These are phyloP conservation scores for Ptilonorhynchus violaceus DNA, from an alignment of 2,113 vertebrate genomes.

Conservation along the genomic window DNA sequence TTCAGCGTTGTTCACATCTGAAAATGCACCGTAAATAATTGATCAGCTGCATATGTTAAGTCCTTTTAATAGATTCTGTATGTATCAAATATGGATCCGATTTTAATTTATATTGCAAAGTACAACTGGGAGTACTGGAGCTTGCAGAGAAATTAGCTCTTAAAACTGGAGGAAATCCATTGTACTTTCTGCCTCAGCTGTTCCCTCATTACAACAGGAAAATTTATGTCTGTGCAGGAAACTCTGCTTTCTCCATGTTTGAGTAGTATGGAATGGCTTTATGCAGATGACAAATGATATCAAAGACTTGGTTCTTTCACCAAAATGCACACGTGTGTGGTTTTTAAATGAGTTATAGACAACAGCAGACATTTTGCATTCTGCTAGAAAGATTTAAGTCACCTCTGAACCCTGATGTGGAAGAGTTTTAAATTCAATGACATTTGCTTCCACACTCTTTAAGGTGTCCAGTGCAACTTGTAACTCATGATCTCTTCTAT, in stretches of 20 bases:
- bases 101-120: background rate
- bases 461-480: background rate
- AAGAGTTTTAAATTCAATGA: background rate
- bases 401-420: background rate
- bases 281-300: background rate
- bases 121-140: background rate
- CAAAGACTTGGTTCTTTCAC: background rate
- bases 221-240: background rate
- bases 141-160: background rate
- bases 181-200: background rate
- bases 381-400: background rate
- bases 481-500: accelerated
- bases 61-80: background rate
- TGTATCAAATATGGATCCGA: background rate
- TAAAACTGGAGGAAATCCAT: background rate
- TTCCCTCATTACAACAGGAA: background rate
- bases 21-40: background rate
- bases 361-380: background rate
- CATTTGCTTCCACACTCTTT: background rate
- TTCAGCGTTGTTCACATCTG: background rate
- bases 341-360: background rate
- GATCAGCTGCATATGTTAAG: background rate
- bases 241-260: background rate
- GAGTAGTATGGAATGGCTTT: background rate
- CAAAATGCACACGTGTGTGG: accelerated